Evolutionary conservation across 2,888 invertebrate genomes (phyloP).

Genomic region (Xestia xanthographa): DNA sequence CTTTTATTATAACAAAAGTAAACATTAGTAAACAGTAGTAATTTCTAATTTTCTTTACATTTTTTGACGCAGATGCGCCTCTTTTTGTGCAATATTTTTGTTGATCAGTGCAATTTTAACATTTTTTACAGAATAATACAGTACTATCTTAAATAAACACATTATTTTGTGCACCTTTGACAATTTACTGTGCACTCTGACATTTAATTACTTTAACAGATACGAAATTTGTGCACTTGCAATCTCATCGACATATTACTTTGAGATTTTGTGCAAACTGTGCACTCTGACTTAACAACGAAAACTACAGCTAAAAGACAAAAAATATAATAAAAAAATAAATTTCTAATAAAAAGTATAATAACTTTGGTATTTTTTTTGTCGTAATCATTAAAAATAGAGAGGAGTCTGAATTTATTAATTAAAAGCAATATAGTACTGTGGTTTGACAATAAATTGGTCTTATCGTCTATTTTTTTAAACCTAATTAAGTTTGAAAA

Average conservation of each 20-base stretch:
- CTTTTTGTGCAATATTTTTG: background rate
- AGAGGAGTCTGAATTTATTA: constrained; percentile 41
- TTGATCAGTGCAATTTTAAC: constrained; percentile 19
- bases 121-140: background rate
- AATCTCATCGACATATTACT: constrained; percentile 6
- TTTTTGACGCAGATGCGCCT: background rate
- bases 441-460: background rate
- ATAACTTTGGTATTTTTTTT: constrained; percentile 60
- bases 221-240: background rate
- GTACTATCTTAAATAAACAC: background rate
- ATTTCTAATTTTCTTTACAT: background rate
- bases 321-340: constrained; percentile 47
- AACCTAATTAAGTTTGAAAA: too few species aligned
- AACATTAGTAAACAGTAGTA: background rate
- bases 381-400: constrained; percentile 50
- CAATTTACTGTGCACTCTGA: constrained; percentile 16
- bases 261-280: constrained; percentile 28
- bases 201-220: background rate
- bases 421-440: constrained; percentile 23
- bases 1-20: background rate
- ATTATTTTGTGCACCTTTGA: constrained; percentile 22
- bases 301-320: constrained; percentile 35
- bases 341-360: constrained; percentile 45
- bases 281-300: constrained; percentile 41
- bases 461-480: too few species aligned